phyloP scores from a whole-genome alignment of 2,888 invertebrate species.

The Eumacrocentrus americanus region DNA sequence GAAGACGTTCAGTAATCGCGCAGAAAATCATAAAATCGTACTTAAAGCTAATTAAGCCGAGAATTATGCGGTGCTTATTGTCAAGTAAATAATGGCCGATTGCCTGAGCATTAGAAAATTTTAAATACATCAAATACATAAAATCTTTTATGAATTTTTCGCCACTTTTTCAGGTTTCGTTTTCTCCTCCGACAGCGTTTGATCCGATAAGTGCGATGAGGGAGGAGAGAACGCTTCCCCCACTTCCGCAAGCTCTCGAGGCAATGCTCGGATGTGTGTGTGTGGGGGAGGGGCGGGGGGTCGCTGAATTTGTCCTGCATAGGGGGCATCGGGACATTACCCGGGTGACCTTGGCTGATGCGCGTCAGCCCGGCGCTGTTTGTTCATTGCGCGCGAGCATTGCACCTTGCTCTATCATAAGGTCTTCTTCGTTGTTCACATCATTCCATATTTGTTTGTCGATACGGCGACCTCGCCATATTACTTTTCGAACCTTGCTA shows the following conservation, averaged over 20 bases:
- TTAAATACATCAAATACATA: too few relatives aligned
- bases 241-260: neutral
- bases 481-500: too few relatives aligned
- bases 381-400: constrained; percentile 54
- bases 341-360: constrained; percentile 60
- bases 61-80: too few relatives aligned
- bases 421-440: constrained; percentile 34
- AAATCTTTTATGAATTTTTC: too few relatives aligned
- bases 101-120: too few relatives aligned
- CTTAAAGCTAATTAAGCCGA: too few relatives aligned
- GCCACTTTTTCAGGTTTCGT: too few relatives aligned
- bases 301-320: constrained; percentile 57
- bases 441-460: constrained; percentile 27
- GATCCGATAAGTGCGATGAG: too few relatives aligned
- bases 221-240: neutral
- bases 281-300: constrained; percentile 20
- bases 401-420: constrained; percentile 59
- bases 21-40: too few relatives aligned
- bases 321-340: constrained; percentile 62
- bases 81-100: too few relatives aligned
- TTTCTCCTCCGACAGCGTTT: neutral
- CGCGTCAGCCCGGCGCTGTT: constrained; percentile 47
- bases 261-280: neutral
- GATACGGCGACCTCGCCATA: constrained; percentile 25
- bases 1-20: too few relatives aligned